Evolutionary conservation across 92 coral and sea anemone species (phyloP).

Genomic region (Epizoanthus scotinus): DNA sequence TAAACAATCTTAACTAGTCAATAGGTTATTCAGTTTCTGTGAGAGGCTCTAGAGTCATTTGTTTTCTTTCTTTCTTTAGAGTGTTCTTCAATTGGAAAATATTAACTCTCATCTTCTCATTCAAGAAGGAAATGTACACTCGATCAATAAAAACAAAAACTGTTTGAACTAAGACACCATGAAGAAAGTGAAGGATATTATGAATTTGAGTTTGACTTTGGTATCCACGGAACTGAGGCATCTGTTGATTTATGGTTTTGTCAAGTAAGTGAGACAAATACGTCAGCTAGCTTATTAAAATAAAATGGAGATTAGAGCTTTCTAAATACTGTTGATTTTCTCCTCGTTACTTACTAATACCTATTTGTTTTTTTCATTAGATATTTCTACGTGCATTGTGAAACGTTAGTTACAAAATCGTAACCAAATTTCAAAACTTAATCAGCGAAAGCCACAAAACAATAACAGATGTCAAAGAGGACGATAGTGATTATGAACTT

Average conservation of each 20-base stretch:
- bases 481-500: background rate
- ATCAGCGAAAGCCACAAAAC: background rate
- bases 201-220: background rate
- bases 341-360: constrained; percentile 14
- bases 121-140: too few species aligned
- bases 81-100: background rate
- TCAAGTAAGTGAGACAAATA: constrained; percentile 7
- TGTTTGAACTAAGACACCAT: too few species aligned
- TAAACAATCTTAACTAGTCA: constrained; percentile 1
- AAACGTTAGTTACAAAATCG: background rate
- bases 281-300: constrained; percentile 15
- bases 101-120: too few species aligned
- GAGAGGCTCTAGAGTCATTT: background rate
- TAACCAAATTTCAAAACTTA: background rate
- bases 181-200: too few species aligned
- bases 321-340: constrained; percentile 19
- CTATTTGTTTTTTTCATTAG: constrained; percentile 1
- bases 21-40: background rate
- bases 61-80: background rate
- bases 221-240: constrained; percentile 3
- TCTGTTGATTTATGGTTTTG: background rate
- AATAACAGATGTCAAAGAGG: background rate
- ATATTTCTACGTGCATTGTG: background rate
- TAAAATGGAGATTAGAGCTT: background rate
- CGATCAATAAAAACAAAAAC: too few species aligned